A percentile compares a stretch with the other conserved stretches of the same genome.
These are phyloP conservation scores for Procavia capensis DNA, from an alignment of 2,113 vertebrate species.

Conservation along the genomic window DNA sequence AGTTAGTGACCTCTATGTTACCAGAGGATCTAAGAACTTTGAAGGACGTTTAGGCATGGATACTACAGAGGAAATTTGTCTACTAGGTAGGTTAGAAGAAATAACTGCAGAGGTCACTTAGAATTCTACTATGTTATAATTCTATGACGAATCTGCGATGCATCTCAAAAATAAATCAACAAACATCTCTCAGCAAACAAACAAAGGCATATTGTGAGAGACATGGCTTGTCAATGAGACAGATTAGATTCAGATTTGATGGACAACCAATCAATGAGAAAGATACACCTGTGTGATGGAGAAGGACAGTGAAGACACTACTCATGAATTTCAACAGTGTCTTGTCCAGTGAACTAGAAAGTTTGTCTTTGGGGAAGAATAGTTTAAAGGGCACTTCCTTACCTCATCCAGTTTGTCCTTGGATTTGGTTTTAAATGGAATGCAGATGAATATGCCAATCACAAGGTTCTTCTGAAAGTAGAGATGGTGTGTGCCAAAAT, in stretches of 20 bases:
- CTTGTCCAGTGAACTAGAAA: constrained; percentile 31
- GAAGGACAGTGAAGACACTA: constrained; percentile 91
- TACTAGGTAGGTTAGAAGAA: background rate
- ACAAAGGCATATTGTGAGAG: constrained; percentile 54
- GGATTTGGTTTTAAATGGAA: constrained; percentile 60
- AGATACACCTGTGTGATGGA: constrained; percentile 94
- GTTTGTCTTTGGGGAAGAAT: constrained; percentile 43
- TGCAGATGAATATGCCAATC: constrained; percentile 62
- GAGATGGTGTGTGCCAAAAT: background rate
- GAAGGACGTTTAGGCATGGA: background rate
- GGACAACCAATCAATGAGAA: constrained; percentile 94
- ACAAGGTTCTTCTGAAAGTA: constrained; percentile 42
- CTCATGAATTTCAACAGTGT: constrained; percentile 92
- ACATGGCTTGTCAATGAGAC: constrained; percentile 92
- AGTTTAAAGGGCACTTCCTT: constrained; percentile 32
- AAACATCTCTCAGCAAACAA: constrained; percentile 58
- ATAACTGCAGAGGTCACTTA: constrained; percentile 49
- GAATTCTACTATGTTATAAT: constrained; percentile 53
- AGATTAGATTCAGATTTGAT: constrained; percentile 95
- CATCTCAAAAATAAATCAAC: constrained; percentile 66
- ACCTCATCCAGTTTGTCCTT: constrained; percentile 51
- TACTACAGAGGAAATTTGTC: background rate
- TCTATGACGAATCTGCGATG: constrained; percentile 38
- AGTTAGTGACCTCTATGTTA: background rate
- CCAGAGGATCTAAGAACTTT: background rate